These are phyloP conservation scores for Podarcis cretensis DNA, from an alignment of 2,113 vertebrate genomes.

Conservation along the genomic window DNA sequence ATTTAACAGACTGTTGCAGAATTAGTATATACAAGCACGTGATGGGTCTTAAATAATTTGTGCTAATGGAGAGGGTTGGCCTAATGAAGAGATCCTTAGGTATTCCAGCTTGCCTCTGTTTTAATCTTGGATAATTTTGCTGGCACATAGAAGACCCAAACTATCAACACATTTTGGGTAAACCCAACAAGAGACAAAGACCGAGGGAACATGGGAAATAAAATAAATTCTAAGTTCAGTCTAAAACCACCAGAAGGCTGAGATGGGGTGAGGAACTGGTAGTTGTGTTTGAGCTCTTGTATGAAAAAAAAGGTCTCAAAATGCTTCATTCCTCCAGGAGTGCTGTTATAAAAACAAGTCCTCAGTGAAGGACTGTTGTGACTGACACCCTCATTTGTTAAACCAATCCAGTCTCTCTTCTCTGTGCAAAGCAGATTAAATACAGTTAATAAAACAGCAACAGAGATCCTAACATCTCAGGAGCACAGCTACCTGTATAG, in stretches of 20 bases:
- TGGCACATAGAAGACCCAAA: background rate
- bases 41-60: no score
- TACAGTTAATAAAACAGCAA: background rate
- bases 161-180: background rate
- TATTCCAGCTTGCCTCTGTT: background rate
- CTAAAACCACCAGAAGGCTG: background rate
- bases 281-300: background rate
- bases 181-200: background rate
- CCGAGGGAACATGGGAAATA: background rate
- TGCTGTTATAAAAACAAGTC: background rate
- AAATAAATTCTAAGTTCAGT: background rate
- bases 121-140: background rate
- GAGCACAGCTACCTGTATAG: background rate
- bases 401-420: background rate
- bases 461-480: background rate
- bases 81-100: background rate
- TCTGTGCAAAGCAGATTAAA: background rate
- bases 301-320: background rate
- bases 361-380: background rate
- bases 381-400: background rate
- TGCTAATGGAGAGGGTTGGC: background rate
- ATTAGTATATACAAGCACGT: no score
- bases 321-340: background rate
- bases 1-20: background rate
- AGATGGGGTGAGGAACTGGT: background rate